These are phyloP conservation scores for Plebejus argus DNA, from an alignment of 2,888 invertebrate genomes.

Conservation along the genomic window DNA sequence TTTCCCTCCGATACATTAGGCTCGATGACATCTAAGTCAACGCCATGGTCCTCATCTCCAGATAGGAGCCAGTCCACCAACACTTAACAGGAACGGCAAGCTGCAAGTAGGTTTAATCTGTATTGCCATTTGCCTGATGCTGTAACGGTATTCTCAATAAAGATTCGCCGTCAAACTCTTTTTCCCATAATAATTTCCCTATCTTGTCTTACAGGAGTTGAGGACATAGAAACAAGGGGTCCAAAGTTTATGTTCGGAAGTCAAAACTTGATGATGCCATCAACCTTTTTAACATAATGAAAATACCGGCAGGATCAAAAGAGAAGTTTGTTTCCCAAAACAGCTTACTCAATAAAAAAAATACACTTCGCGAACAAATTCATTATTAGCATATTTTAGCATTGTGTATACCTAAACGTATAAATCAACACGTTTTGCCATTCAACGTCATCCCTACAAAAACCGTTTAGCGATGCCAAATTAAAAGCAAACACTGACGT, in stretches of 20 bases:
- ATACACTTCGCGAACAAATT: neutral
- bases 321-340: neutral
- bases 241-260: neutral
- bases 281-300: neutral
- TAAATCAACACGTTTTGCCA: constrained; percentile 1
- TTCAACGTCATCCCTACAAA: constrained; percentile 4
- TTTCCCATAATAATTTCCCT: no score
- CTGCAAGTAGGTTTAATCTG: constrained; percentile 37
- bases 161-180: neutral
- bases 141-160: neutral
- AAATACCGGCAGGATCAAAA: neutral
- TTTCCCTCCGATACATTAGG: constrained; percentile 61
- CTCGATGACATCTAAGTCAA: constrained; percentile 91
- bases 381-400: constrained; percentile 2
- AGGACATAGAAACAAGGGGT: neutral
- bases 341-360: neutral
- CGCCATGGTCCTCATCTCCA: constrained; percentile 86
- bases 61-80: constrained; percentile 84
- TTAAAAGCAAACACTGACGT: constrained; percentile 11
- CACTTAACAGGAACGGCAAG: constrained; percentile 71
- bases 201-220: no score
- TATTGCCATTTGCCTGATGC: neutral
- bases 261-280: neutral
- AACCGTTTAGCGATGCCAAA: constrained; percentile 11
- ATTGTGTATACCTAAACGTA: neutral